These are phyloP conservation scores for Maccullochella peelii DNA, from an alignment of 2,113 vertebrate species.

Conservation along the genomic window DNA sequence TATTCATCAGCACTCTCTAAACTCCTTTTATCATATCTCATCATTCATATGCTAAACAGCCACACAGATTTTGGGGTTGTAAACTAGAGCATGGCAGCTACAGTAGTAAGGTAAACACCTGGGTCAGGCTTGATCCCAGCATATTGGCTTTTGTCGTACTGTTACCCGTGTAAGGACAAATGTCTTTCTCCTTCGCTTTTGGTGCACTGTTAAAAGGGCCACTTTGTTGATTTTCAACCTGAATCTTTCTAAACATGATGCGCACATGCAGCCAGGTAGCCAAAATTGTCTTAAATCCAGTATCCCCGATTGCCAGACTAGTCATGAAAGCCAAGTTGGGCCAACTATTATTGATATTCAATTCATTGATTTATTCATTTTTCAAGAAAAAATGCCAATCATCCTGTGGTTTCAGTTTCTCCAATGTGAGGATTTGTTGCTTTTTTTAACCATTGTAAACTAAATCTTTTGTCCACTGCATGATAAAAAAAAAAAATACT, in stretches of 20 bases:
- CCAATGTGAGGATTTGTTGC: too few relatives aligned
- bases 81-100: constrained; percentile 16
- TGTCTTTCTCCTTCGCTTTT: neutral
- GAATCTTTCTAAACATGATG: neutral
- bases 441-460: too few relatives aligned
- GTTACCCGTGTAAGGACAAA: neutral
- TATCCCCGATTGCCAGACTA: neutral
- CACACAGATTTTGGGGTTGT: constrained; percentile 47
- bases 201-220: neutral
- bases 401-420: too few relatives aligned
- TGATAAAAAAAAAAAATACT: neutral
- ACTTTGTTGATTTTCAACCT: constrained; percentile 12
- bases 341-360: too few relatives aligned
- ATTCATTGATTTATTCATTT: too few relatives aligned
- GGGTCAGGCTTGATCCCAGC: constrained; percentile 12
- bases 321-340: constrained; percentile 15
- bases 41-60: constrained; percentile 75
- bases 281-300: constrained; percentile 16
- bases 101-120: constrained; percentile 8
- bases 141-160: neutral
- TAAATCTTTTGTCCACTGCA: neutral
- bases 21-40: constrained; percentile 72
- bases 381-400: too few relatives aligned
- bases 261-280: neutral
- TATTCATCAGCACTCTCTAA: constrained; percentile 75